Conservation (phyloP, 2,797 vertebrate genomes). For the Sternotherus odoratus region DNA sequence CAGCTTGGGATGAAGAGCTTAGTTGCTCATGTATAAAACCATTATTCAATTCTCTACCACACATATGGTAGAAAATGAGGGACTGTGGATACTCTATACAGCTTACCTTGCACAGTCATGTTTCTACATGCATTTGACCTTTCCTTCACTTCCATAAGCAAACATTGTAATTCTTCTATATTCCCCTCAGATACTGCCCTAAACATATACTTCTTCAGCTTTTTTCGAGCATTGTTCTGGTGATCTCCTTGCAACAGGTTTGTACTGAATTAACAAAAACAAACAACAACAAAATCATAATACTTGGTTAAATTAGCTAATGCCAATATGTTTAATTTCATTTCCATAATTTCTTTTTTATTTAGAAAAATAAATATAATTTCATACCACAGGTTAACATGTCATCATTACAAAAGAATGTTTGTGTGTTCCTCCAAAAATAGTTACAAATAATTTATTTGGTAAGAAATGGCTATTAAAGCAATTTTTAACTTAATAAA, state of each 20-base stretch:
- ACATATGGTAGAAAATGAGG: neutral
- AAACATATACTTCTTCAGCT: conserved; percentile 81
- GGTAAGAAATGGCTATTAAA: neutral
- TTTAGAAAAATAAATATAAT: neutral
- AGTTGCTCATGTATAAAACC: neutral
- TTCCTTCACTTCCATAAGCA: conserved; percentile 78
- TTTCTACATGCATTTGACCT: conserved; percentile 30
- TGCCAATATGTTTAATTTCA: neutral
- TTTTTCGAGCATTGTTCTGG: conserved; percentile 72
- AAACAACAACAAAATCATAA: neutral
- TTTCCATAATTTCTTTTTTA: neutral
- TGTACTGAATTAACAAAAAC: conserved; percentile 55
- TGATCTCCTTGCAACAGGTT: conserved; percentile 71
- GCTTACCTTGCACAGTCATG: conserved; percentile 70
- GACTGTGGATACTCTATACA: accelerated
- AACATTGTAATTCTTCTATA: conserved; percentile 65
- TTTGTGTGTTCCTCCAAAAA: neutral
- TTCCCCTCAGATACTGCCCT: conserved; percentile 80
- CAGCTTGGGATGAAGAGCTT: neutral
- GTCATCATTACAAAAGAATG: accelerated
- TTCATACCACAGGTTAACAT: accelerated
- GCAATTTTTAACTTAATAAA: neutral
- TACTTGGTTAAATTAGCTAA: neutral
- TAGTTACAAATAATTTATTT: neutral
- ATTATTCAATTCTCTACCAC: neutral